phyloP scores from a whole-genome alignment of 2,797 vertebrate species.

The Alfaro cultratus region DNA sequence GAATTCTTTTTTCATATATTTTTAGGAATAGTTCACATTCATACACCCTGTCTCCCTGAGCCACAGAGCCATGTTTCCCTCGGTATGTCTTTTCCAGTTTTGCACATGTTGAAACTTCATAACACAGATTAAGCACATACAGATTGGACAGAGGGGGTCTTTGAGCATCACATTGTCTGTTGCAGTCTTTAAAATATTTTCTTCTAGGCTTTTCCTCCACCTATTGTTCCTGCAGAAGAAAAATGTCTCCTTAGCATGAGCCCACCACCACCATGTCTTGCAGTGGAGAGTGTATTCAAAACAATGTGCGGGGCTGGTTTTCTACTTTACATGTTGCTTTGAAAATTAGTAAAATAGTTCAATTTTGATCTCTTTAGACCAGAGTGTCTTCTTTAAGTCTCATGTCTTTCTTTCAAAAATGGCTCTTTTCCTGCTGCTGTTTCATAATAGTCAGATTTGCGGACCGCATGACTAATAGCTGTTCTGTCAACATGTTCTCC shows the following conservation, averaged over 20 bases:
- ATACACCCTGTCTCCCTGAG: no score
- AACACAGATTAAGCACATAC: background rate
- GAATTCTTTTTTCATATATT: background rate
- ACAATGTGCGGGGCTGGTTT: background rate
- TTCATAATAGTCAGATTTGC: background rate
- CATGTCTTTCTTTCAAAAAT: background rate
- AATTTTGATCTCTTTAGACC: background rate
- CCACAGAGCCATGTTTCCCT: background rate
- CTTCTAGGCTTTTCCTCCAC: background rate
- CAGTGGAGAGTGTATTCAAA: background rate
- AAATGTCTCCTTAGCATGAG: background rate
- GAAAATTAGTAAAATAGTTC: background rate
- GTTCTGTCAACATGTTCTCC: background rate
- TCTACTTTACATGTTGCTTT: background rate
- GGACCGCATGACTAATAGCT: background rate
- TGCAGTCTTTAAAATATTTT: background rate
- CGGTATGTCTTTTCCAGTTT: background rate
- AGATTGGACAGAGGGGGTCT: background rate
- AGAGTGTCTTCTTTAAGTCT: background rate
- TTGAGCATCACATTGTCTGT: background rate
- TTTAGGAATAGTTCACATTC: background rate
- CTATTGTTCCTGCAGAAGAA: background rate
- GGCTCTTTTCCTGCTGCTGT: background rate
- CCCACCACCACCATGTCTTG: background rate
- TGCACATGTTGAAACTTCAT: background rate